Evolutionary conservation across 2,113 vertebrate genomes (phyloP).

Genomic region (Sardina pilchardus): DNA sequence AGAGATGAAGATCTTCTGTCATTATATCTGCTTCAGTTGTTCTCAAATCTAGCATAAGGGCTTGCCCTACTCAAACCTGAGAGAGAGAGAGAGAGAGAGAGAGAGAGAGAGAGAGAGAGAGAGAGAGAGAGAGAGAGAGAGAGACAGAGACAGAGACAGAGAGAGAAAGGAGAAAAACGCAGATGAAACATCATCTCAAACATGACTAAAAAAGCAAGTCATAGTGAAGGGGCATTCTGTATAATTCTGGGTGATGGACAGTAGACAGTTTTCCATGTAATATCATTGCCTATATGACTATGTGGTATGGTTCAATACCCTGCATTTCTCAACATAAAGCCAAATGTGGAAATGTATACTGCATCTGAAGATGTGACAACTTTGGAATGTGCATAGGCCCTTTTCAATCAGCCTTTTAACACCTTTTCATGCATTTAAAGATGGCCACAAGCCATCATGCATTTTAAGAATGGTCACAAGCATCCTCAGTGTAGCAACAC

Average conservation of each 20-base stretch:
- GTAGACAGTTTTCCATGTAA: too few species aligned
- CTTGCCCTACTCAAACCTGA: slow-evolving; percentile 70
- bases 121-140: neutral
- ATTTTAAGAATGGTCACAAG: neutral
- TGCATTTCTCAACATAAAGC: neutral
- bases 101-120: slow-evolving; percentile 13
- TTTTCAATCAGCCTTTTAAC: neutral
- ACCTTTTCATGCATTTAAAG: neutral
- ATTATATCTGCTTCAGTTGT: neutral
- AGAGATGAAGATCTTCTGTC: neutral
- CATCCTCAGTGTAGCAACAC: neutral
- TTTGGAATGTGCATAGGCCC: neutral
- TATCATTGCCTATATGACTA: neutral
- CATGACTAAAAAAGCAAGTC: neutral
- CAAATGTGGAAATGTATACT: neutral
- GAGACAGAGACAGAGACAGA: slow-evolving; percentile 19
- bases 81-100: slow-evolving; percentile 31
- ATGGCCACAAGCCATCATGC: neutral
- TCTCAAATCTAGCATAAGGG: slow-evolving; percentile 70
- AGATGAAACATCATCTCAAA: neutral
- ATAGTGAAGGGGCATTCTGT: neutral
- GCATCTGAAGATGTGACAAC: too few species aligned
- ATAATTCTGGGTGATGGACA: too few species aligned
- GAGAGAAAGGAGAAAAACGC: neutral
- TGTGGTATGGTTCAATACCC: neutral